Evolutionary conservation across 2,113 vertebrate species (phyloP), one percentile per base, ranked within the genome.

Genomic region (Cyanoramphus novaezelandiae): DNA sequence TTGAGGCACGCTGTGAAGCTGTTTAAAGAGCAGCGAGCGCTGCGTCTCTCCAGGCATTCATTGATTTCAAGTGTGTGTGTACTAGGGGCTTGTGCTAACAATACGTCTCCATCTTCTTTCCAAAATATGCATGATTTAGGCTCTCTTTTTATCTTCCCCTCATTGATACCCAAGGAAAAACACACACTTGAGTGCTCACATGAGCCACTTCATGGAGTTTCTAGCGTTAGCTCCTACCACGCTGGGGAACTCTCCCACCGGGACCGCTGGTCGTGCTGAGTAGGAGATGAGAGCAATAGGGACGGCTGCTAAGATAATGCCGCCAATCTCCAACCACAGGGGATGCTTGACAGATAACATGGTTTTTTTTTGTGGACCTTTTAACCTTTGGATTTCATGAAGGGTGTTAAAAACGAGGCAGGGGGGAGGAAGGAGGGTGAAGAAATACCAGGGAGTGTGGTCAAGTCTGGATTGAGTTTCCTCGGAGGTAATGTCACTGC

Each of bases 331-430:
- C 64, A 71, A 4, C 46, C 39, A 4, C 52, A 75, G 60, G 47
- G 93, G 84, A 83, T 94, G 64, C 84, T 80, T 94, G 86, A 83
- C 87, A 95, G 91, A 93, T 93, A 90, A 81, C 93, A 78, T 8
- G 49, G 0, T 0, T 43, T 16, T 43, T 2, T 82, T 92, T 78
- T 31, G 60, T n/a, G 50, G 77, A 86, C 81, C 82, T 91, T 92
- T 94, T 92, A 90, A 80, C 93, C 89, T 86, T 46, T 69, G 60
- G 82, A 24, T 95, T 96, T 92, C 55, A 11, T 19, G 62, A 92
- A 71, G 55, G 46, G 74, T 77, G 71, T 88, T 85, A 87, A 93
- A 93, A 95, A 84, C 6, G 25, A 69, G 60, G 18, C 0, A 2
- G 11, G 0, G 11, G n/a, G 20, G 9, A 17, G 19, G 41, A 64